Percentiles rank a stretch among this genome's conserved stretches.
Conservation (phyloP, 2,888 invertebrate genomes). For the Limnephilus lunatus region DNA sequence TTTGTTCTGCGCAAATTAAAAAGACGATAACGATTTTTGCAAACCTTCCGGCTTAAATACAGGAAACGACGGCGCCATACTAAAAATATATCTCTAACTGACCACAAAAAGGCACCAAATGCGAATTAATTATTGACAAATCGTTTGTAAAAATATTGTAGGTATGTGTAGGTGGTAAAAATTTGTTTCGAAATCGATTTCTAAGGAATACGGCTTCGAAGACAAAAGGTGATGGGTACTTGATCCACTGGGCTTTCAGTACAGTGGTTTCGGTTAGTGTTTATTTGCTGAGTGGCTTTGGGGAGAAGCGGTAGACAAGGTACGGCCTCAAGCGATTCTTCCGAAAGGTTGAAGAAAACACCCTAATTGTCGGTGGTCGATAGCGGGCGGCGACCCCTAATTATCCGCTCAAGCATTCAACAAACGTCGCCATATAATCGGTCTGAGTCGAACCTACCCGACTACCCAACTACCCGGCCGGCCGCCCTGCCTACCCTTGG, state of each 20-base stretch:
- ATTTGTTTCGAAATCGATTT: background rate
- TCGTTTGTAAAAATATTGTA: background rate
- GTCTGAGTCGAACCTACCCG: conserved; percentile 9
- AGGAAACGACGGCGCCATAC: conserved; percentile 29
- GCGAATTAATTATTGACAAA: conserved; percentile 16
- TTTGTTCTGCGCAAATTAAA: background rate
- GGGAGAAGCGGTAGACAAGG: background rate
- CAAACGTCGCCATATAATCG: conserved; percentile 56
- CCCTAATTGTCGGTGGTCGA: conserved; percentile 60
- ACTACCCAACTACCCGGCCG: background rate
- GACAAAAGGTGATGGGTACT: background rate
- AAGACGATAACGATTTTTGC: conserved; percentile 1
- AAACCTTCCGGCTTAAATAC: conserved; percentile 28
- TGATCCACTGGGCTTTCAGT: background rate
- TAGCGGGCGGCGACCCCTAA: conserved; percentile 54
- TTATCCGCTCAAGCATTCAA: conserved; percentile 56
- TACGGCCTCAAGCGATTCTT: conserved; percentile 10
- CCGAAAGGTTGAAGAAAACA: conserved; percentile 21
- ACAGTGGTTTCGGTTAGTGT: background rate
- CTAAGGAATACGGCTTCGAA: background rate
- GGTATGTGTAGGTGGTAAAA: background rate
- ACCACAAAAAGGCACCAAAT: conserved; percentile 29
- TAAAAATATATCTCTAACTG: background rate
- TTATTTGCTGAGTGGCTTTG: conserved; percentile 1
- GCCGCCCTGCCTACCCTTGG: conserved; percentile 2